Evolutionary conservation across 2,113 vertebrate genomes (phyloP).

Genomic region (Mionectes macconnelli): DNA sequence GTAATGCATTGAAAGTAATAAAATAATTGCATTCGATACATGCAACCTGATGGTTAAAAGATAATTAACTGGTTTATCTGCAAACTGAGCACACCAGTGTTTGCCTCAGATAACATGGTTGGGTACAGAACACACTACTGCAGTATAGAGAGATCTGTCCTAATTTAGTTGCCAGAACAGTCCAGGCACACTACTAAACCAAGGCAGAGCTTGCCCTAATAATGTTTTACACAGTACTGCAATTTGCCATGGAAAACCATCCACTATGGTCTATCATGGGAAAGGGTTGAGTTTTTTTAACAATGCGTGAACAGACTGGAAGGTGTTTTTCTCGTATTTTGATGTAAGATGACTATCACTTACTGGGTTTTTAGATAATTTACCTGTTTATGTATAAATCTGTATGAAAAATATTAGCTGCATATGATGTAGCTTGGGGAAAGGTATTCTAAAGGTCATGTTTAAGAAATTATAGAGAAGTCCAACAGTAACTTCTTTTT

Average conservation of each 20-base stretch:
- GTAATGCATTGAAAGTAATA: neutral
- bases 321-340: accelerated
- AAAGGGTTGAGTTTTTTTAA: neutral
- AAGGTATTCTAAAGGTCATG: neutral
- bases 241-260: neutral
- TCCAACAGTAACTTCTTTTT: neutral
- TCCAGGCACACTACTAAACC: neutral
- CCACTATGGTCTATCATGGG: neutral
- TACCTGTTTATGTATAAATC: neutral
- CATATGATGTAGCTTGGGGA: neutral
- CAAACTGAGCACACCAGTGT: neutral
- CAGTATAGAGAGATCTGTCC: neutral
- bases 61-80: neutral
- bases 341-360: accelerated
- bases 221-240: neutral
- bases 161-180: neutral
- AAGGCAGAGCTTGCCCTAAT: neutral
- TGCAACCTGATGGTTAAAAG: neutral
- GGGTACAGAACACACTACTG: neutral
- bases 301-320: neutral
- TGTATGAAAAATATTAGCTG: neutral
- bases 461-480: neutral
- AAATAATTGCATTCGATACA: neutral
- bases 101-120: neutral
- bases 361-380: neutral